Evolutionary conservation across 2,113 vertebrate species (phyloP).

Genomic region (Glaucidium brasilianum): DNA sequence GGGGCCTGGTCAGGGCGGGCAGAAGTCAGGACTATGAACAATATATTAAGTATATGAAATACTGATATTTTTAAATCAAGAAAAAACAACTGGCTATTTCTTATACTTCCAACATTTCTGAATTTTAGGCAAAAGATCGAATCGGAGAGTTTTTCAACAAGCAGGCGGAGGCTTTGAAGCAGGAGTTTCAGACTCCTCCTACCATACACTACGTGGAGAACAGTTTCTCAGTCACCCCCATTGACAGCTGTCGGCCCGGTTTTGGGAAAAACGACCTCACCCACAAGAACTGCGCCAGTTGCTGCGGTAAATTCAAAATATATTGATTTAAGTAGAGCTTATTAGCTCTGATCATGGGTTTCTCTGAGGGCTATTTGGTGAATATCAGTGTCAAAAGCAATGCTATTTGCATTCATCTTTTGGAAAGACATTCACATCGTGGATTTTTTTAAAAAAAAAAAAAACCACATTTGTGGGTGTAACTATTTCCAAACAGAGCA

Average conservation of each 20-base stretch:
- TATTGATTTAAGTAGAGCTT: not conserved
- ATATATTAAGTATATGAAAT: not conserved
- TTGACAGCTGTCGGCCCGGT: conserved; percentile 74
- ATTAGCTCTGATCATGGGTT: not conserved
- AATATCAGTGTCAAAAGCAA: not conserved
- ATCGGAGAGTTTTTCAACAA: conserved; percentile 67
- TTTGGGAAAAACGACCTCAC: conserved; percentile 72
- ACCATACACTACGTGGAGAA: conserved; percentile 66
- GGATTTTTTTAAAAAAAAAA: not conserved
- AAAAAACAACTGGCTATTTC: accelerated
- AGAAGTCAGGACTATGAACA: not conserved
- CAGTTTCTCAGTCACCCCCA: conserved; percentile 61
- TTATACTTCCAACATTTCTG: not conserved
- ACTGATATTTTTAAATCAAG: not conserved
- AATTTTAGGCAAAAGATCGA: conserved; percentile 64
- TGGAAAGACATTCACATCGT: not conserved
- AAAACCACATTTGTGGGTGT: not conserved
- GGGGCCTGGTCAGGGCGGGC: not conserved
- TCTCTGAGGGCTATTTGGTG: not conserved
- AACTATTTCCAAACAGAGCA: not conserved
- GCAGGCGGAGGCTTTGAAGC: conserved; percentile 2
- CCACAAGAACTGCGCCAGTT: conserved; percentile 67
- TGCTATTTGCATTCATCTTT: not conserved
- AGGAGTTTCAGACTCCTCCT: not conserved
- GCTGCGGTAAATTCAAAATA: conserved; percentile 70